These are phyloP conservation scores for Leucophora obtusa DNA, from an alignment of 2,888 invertebrate species.

Conservation along the genomic window DNA sequence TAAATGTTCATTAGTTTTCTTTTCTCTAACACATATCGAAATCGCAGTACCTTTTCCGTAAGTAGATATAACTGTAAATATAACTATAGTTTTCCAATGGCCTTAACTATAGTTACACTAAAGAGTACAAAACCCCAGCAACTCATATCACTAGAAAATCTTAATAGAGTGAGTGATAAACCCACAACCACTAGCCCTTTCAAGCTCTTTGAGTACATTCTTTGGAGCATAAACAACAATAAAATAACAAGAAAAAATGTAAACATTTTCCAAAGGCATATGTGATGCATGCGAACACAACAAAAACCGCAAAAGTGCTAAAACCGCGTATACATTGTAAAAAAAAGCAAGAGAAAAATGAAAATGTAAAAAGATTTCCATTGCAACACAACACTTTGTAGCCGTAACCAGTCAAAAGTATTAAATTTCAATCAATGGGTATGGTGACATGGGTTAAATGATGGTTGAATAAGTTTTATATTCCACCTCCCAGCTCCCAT, in stretches of 20 bases:
- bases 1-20: no score
- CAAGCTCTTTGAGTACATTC: slow-evolving; percentile 16
- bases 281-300: slow-evolving; percentile 24
- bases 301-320: slow-evolving; percentile 56
- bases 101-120: no score
- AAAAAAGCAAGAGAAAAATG: slow-evolving; percentile 30
- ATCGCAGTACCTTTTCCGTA: no score
- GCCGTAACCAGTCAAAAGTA: slow-evolving; percentile 29
- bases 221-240: slow-evolving; percentile 10
- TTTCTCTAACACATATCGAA: no score
- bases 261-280: not conserved
- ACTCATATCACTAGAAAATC: not conserved
- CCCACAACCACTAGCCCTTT: slow-evolving; percentile 3
- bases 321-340: slow-evolving; percentile 25
- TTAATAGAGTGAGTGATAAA: not conserved
- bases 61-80: no score
- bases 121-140: not conserved
- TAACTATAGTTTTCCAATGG: no score
- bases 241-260: slow-evolving; percentile 11
- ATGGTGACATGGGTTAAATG: slow-evolving; percentile 8
- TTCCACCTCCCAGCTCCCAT: not conserved
- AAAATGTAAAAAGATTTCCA: slow-evolving; percentile 22
- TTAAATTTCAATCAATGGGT: slow-evolving; percentile 43
- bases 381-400: slow-evolving; percentile 21
- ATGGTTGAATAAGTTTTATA: not conserved